phyloP scores from a whole-genome alignment of 2,888 invertebrate genomes.

The Sialis lutaria region DNA sequence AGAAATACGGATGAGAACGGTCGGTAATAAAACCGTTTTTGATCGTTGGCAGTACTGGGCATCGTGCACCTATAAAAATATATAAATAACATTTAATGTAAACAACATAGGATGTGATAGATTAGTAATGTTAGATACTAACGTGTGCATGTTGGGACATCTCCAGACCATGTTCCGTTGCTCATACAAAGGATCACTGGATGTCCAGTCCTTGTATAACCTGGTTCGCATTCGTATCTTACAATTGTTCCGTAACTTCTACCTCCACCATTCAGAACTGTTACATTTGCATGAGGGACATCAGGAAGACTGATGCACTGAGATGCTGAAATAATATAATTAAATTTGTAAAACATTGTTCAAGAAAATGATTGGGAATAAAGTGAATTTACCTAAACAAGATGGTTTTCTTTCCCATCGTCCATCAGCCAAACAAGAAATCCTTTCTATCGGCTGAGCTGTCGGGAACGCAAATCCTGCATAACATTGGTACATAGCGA shows the following conservation, averaged over 20 bases:
- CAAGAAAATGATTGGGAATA: not conserved
- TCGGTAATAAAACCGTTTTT: conserved; percentile 80
- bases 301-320: conserved; percentile 78
- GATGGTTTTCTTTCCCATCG: conserved; percentile 85
- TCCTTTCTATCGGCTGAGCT: conserved; percentile 70
- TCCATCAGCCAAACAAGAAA: conserved; percentile 78
- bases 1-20: conserved; percentile 55
- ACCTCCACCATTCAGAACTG: conserved; percentile 75
- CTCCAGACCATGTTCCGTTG: conserved; percentile 88
- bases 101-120: not conserved
- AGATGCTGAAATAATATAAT: conserved; percentile 41
- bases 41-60: conserved; percentile 59
- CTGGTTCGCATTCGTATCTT: conserved; percentile 80
- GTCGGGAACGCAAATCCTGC: conserved; percentile 90
- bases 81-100: not conserved
- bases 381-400: conserved; percentile 47
- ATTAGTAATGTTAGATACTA: conserved; percentile 18
- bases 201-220: conserved; percentile 72
- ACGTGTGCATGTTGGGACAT: conserved; percentile 73
- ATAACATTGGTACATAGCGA: conserved; percentile 92
- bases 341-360: not conserved
- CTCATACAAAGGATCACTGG: conserved; percentile 89
- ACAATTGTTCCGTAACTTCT: conserved; percentile 88
- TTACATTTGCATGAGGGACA: conserved; percentile 73
- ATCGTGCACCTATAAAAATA: conserved; percentile 35